Evolutionary conservation across 2,888 invertebrate genomes (phyloP).

Genomic region (Buathra laborator): DNA sequence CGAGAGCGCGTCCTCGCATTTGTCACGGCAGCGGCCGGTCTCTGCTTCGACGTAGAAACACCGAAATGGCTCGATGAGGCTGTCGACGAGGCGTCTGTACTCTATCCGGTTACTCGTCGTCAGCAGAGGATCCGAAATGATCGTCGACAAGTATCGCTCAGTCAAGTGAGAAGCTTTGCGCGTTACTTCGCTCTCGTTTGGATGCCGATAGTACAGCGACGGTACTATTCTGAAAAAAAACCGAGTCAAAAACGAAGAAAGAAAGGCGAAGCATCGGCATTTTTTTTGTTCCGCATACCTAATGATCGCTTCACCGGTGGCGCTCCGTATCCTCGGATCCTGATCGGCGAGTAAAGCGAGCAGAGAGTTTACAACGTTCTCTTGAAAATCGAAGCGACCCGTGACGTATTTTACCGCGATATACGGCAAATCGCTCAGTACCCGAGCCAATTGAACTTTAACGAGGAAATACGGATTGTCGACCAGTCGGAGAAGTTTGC

Average conservation of each 20-base stretch:
- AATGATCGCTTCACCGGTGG: conserved; percentile 89
- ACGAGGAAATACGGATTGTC: conserved; percentile 94
- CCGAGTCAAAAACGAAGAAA: background rate
- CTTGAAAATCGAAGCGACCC: conserved; percentile 86
- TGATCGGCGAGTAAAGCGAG: conserved; percentile 90
- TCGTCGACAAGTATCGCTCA: conserved; percentile 80
- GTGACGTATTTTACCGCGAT: conserved; percentile 87
- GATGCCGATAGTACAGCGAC: conserved; percentile 85
- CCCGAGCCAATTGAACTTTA: conserved; percentile 90
- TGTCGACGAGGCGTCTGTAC: conserved; percentile 85
- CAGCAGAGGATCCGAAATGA: conserved; percentile 71
- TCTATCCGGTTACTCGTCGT: conserved; percentile 67
- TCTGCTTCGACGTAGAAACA: conserved; percentile 78
- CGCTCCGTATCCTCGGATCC: conserved; percentile 91
- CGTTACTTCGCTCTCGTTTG: conserved; percentile 87
- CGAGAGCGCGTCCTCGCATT: conserved; percentile 87
- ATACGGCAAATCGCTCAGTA: conserved; percentile 88
- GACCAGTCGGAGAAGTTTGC: conserved; percentile 88
- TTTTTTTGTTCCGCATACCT: conserved; percentile 85
- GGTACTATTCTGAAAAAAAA: conserved; percentile 85
- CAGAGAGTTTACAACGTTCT: conserved; percentile 88
- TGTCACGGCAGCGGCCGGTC: conserved; percentile 72
- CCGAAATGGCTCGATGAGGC: conserved; percentile 86
- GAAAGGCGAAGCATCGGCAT: background rate
- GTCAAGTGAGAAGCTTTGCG: conserved; percentile 85